Base-by-base conservation (phyloP, 2,113 vertebrate genomes). In the Lampris megalopsis region DNA sequence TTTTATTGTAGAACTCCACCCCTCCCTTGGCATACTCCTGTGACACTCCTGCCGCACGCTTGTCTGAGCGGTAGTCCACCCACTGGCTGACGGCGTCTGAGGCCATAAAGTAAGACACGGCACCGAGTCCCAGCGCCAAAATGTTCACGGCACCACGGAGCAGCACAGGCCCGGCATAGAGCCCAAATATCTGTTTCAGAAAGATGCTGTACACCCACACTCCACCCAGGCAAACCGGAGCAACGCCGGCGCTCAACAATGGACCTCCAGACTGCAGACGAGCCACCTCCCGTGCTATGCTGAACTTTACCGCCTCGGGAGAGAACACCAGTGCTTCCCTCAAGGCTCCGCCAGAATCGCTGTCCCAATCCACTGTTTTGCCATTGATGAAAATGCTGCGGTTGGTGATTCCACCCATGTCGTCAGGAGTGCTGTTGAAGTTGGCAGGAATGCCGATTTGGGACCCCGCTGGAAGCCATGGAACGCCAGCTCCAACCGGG, bases 1-100 rank as follows among this genome's bases (percentile, higher is more conserved):
- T 91, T 89, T 97, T 97, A 65, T 97, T 92, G 2, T 99, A 99
- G 89, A 99, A 99, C 86, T 99, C 97, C 9, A 98, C 89, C 2
- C 96, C 97, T 3, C 97, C 97, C 35, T 52, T 90, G 73, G 96
- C 94, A 0, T 98, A 98, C 62, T 91, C 88, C 4, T 53, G 38
- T 6, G 97, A 97, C 71, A 99, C 50, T 2, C 85, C 41, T 0
- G 97, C 97, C 0, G 95, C 95, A 1, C 35, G 90, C 0, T 74
- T 91, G 91, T 99, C 97, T 0, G 95, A 90, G 74, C 74, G 91
- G 59, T 93, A 95, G 90, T 99, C 97, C 47, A 95, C 70, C 84
- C 95, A 93, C 3, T 95, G 90, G 64, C 81, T 94, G 75, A 97
- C 36, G 0, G 96, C 91, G 0, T 98, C 97, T 0, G 87, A 92